These are phyloP conservation scores for Perodicticus potto DNA, from an alignment of 2,797 vertebrate species.

Conservation along the genomic window DNA sequence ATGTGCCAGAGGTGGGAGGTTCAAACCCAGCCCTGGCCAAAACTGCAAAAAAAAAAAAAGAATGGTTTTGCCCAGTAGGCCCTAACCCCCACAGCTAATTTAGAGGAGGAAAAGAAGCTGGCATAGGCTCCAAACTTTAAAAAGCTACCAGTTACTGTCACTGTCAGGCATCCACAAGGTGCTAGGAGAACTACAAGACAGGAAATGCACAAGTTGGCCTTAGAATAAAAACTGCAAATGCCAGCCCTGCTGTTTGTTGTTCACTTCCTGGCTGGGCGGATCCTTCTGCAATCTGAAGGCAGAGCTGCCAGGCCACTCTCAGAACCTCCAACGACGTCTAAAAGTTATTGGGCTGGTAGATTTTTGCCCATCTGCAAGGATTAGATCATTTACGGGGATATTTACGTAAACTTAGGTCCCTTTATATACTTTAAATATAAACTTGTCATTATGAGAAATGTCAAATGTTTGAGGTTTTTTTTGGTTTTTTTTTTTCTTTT, in stretches of 20 bases:
- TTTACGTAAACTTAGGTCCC: background rate
- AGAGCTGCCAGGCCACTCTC: too few species aligned
- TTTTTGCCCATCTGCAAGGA: background rate
- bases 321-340: background rate
- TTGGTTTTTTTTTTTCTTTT: too few species aligned
- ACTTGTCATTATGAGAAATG: background rate
- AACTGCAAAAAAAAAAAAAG: too few species aligned
- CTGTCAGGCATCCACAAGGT: background rate
- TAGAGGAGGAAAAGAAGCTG: background rate
- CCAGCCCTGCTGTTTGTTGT: background rate
- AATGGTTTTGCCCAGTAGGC: too few species aligned
- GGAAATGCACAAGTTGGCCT: background rate
- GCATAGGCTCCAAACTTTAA: background rate
- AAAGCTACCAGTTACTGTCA: background rate
- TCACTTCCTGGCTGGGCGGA: background rate
- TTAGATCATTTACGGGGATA: background rate
- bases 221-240: background rate
- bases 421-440: background rate
- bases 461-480: too few species aligned
- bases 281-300: background rate
- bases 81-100: background rate
- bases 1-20: too few species aligned
- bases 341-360: background rate
- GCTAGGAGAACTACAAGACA: background rate
- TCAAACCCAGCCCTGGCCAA: too few species aligned